Percentiles rank a stretch among this genome's conserved stretches.
phyloP scores from a whole-genome alignment of 2,797 vertebrate genomes.

The Tenualosa ilisha region DNA sequence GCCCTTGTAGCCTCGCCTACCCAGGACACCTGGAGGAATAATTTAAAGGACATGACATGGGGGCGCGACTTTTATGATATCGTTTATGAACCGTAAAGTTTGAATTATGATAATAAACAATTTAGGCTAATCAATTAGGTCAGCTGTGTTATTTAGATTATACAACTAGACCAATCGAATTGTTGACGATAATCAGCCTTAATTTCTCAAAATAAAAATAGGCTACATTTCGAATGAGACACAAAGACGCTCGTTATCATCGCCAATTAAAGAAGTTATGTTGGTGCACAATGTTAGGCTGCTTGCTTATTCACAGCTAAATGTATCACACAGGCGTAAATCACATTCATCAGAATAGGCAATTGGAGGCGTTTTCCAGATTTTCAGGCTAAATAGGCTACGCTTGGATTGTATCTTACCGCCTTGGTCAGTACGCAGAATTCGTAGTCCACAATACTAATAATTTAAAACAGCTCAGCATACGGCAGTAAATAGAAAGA shows the following conservation, averaged over 20 bases:
- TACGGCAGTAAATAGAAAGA: background rate
- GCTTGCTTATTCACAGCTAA: background rate
- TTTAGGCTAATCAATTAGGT: background rate
- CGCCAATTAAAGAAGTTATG: background rate
- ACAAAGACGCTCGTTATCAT: background rate
- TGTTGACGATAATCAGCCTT: background rate
- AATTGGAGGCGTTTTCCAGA: background rate
- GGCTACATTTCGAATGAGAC: background rate
- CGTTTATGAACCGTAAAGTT: background rate
- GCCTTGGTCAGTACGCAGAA: background rate
- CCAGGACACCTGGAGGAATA: slow-evolving; percentile 21
- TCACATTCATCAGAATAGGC: background rate
- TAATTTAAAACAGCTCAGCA: background rate
- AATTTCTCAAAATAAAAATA: background rate
- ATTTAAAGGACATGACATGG: background rate
- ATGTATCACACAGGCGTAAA: background rate
- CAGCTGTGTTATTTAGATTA: background rate
- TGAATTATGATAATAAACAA: background rate
- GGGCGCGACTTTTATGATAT: background rate
- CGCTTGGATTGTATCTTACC: background rate
- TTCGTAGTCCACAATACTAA: background rate
- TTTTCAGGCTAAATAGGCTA: background rate
- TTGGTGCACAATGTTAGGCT: background rate
- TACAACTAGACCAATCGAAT: background rate
- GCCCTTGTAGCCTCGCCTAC: slow-evolving; percentile 18